phyloP scores from a whole-genome alignment of 2,888 invertebrate species.

The Brachypalpus laphriformis region DNA sequence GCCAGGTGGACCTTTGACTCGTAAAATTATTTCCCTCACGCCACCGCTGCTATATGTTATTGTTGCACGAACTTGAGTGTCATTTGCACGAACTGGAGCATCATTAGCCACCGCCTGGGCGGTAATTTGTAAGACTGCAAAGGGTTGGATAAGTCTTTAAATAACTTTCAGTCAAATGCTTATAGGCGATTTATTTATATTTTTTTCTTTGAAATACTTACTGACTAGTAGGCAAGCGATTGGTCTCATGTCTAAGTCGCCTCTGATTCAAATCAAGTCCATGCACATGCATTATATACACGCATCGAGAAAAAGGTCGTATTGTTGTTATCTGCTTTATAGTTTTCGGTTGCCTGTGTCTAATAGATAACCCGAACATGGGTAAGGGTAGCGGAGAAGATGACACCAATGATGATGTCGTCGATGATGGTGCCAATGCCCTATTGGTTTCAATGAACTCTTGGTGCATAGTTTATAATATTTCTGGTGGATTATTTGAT shows the following conservation, averaged over 20 bases:
- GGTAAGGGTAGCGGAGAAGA: neutral
- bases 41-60: neutral
- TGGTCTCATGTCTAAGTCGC: constrained; percentile 37
- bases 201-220: constrained; percentile 18
- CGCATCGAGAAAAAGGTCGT: neutral
- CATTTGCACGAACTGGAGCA: constrained; percentile 6
- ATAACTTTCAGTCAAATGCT: neutral
- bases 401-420: neutral
- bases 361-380: neutral
- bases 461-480: neutral
- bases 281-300: constrained; percentile 28
- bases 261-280: constrained; percentile 18
- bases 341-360: neutral
- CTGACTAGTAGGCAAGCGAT: constrained; percentile 28
- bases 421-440: neutral
- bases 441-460: neutral
- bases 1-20: constrained; percentile 74
- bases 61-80: neutral
- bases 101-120: constrained; percentile 8
- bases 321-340: constrained; percentile 17
- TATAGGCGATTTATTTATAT: neutral
- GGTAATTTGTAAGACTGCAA: constrained; percentile 12
- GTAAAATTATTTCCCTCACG: constrained; percentile 64
- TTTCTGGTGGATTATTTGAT: neutral
- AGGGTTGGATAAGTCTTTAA: neutral